phyloP scores from a whole-genome alignment of 2,888 invertebrate genomes.

The Acrobasis consociella region DNA sequence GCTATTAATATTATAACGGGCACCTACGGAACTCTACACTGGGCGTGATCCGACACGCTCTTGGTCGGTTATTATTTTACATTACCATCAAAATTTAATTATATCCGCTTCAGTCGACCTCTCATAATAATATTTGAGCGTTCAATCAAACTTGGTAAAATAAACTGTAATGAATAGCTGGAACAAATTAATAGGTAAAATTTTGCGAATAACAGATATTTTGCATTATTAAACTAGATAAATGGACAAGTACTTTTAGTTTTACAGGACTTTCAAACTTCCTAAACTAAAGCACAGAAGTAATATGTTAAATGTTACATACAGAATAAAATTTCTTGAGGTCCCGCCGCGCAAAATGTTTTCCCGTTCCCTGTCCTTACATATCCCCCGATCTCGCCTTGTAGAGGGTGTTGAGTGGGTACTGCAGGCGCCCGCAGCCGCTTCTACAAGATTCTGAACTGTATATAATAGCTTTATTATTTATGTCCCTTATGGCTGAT shows the following conservation, averaged over 20 bases:
- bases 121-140: slow-evolving; percentile 2
- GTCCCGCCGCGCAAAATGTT: too few species aligned
- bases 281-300: too few species aligned
- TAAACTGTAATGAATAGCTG: slow-evolving; percentile 8
- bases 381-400: too few species aligned
- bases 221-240: neutral
- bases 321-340: too few species aligned
- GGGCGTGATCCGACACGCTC: neutral
- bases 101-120: slow-evolving; percentile 1
- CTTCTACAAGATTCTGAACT: too few species aligned
- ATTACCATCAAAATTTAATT: slow-evolving; percentile 15
- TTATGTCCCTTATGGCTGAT: too few species aligned
- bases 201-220: neutral
- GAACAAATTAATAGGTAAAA: neutral
- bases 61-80: neutral
- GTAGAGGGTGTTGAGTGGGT: too few species aligned
- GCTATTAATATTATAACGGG: neutral
- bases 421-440: too few species aligned
- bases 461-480: too few species aligned
- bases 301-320: too few species aligned
- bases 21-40: neutral
- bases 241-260: neutral
- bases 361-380: too few species aligned
- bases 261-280: too few species aligned
- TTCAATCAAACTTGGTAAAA: slow-evolving; percentile 16